Percentiles rank a stretch among this genome's conserved stretches.
Evolutionary conservation across 2,888 invertebrate species (phyloP).

Genomic region (Leptogaster cylindrica): DNA sequence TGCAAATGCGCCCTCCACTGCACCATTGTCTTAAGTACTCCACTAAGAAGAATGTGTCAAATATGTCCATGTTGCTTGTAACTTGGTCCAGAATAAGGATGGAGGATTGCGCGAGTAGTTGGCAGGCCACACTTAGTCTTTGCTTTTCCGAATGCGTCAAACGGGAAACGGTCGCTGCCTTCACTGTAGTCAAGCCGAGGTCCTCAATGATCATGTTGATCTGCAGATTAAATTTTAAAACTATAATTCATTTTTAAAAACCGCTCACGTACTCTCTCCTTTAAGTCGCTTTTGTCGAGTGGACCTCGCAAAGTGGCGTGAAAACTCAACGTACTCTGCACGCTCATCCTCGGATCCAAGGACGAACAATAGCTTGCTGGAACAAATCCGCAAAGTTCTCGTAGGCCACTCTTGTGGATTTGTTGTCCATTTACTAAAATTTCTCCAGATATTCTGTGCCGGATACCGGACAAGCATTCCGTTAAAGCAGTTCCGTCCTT

Average conservation of each 20-base stretch:
- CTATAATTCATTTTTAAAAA: too few species aligned
- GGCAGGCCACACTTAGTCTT: slow-evolving; percentile 87
- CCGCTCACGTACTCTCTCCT: slow-evolving; percentile 72
- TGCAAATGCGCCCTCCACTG: slow-evolving; percentile 78
- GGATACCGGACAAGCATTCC: slow-evolving; percentile 81
- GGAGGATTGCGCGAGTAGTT: slow-evolving; percentile 84
- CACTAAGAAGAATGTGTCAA: slow-evolving; percentile 93
- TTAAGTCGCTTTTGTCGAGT: slow-evolving; percentile 66
- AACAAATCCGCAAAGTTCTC: slow-evolving; percentile 70
- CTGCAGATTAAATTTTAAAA: slow-evolving; percentile 61
- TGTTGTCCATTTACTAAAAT: slow-evolving; percentile 87
- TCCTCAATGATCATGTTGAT: slow-evolving; percentile 90
- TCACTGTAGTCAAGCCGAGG: slow-evolving; percentile 86
- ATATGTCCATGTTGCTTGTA: slow-evolving; percentile 74
- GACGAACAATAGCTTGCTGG: slow-evolving; percentile 59
- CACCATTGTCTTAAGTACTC: slow-evolving; percentile 91
- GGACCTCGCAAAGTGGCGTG: slow-evolving; percentile 72
- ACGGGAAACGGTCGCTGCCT: slow-evolving; percentile 83
- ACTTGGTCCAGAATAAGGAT: slow-evolving; percentile 88
- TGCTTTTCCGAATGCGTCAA: slow-evolving; percentile 88
- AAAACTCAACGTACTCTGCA: slow-evolving; percentile 86
- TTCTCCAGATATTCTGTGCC: slow-evolving; percentile 74
- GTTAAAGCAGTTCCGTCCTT: slow-evolving; percentile 85
- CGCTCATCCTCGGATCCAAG: slow-evolving; percentile 77
- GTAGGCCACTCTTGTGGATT: slow-evolving; percentile 73